Base-by-base conservation (phyloP, 92 coral and sea anemone genomes). In the Palythoa grandis region DNA sequence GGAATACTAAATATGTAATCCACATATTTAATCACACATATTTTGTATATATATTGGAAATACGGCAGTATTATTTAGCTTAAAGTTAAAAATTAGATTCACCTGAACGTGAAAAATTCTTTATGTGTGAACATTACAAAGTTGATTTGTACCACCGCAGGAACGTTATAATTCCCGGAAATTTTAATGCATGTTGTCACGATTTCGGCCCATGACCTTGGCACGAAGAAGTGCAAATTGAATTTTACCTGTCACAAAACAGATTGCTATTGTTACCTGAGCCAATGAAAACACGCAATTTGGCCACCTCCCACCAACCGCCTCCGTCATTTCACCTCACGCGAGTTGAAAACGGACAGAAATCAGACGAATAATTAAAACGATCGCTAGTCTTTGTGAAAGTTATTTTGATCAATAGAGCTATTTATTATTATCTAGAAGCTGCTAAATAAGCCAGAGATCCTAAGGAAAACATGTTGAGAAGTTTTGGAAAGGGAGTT, bases 231-330 rank as follows among this genome's bases (percentile, higher is more conserved):
- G 8, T 2, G 9, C 16, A 60, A 60, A 63, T 10, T 63, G 25
- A 63, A 63, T 4, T 63, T 63, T n/a, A 63, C 69, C 25, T 63
- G 69, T 63, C 69, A 63, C 20, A 63, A 63, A 56, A 1, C 69
- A 19, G 29, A 16, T 58, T 56, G 14, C 12, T 22, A 80, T 80
- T 47, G 85, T 80, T 69, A 4, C 61, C 69, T 76, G 11, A 80
- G n/a, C 92, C 92, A 89, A 89, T 89, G 71, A 89, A 48, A 58
- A 79, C 13, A 12, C 76, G 37, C 12, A 9, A 48, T 3, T 19
- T 11, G 43, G 88, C 87, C 92, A 80, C 77, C 92, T 77, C 92
- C 92, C 83, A 77, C 89, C 22, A 20, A 29, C 74, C 89, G 87
- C 92, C 92, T 69, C 39, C 43, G 43, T 69, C 74, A 69, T 69